A percentile compares a stretch with the other conserved stretches of the same genome.
Conservation (phyloP, 2,888 invertebrate genomes). For the Lasioglossum marginatum region DNA sequence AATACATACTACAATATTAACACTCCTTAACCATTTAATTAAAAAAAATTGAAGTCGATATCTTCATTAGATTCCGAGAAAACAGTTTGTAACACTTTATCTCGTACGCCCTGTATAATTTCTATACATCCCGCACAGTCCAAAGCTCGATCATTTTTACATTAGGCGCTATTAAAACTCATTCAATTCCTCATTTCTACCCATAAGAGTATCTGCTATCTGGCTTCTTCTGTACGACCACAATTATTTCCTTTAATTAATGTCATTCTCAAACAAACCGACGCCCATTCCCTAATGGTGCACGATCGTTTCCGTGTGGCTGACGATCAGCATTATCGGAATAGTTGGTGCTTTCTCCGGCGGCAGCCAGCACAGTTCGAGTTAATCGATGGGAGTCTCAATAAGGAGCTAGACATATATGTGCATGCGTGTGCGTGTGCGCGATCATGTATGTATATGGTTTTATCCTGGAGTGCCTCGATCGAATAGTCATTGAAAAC, state of each 20-base stretch:
- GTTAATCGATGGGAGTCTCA: constrained; percentile 55
- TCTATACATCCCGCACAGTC: too few species aligned
- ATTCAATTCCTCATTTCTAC: neutral
- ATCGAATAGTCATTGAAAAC: constrained; percentile 46
- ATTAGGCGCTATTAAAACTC: neutral
- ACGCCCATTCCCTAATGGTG: constrained; percentile 16
- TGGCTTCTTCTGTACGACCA: too few species aligned
- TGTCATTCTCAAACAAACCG: constrained; percentile 19
- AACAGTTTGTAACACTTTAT: too few species aligned
- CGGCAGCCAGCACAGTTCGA: neutral
- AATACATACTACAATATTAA: too few species aligned
- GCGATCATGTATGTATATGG: constrained; percentile 21
- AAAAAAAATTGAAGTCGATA: too few species aligned
- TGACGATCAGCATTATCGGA: constrained; percentile 50
- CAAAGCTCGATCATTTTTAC: neutral
- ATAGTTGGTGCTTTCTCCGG: constrained; percentile 44
- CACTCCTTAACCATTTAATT: too few species aligned
- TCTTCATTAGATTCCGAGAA: too few species aligned
- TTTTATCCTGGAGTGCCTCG: constrained; percentile 40
- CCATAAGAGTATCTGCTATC: neutral
- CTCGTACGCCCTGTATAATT: neutral
- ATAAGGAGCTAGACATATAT: constrained; percentile 39
- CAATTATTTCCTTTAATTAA: constrained; percentile 39
- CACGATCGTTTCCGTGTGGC: constrained; percentile 34
- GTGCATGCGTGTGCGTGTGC: constrained; percentile 8